These are phyloP conservation scores for Phalera bucephala DNA, from an alignment of 2,888 invertebrate genomes.

Conservation along the genomic window DNA sequence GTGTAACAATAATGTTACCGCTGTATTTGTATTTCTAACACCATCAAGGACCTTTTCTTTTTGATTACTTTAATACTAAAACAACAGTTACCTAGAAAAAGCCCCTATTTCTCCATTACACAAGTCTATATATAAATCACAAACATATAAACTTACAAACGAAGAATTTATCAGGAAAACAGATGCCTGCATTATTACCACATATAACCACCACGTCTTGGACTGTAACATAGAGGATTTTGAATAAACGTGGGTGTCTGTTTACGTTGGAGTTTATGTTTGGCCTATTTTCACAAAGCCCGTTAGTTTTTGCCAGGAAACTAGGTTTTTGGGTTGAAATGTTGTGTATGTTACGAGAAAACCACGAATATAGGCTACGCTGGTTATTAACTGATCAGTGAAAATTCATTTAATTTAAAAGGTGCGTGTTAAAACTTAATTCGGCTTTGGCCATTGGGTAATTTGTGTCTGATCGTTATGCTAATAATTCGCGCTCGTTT, in stretches of 20 bases:
- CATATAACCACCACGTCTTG: constrained; percentile 8
- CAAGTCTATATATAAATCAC: constrained; percentile 9
- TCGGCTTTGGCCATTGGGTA: too few relatives aligned
- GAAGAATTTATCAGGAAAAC: constrained; percentile 15
- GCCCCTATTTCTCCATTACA: constrained; percentile 12
- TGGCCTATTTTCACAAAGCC: constrained; percentile 12
- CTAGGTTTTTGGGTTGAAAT: constrained; percentile 60
- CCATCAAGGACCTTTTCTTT: background rate
- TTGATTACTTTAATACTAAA: background rate
- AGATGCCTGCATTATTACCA: constrained; percentile 10
- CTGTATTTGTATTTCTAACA: background rate
- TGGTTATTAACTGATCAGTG: too few relatives aligned
- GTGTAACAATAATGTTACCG: too few relatives aligned
- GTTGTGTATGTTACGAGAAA: constrained; percentile 30
- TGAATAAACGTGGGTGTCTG: background rate
- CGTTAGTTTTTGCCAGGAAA: constrained; percentile 29
- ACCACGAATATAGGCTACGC: constrained; percentile 31
- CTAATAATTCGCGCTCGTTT: too few relatives aligned
- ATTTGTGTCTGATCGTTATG: too few relatives aligned
- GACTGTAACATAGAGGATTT: background rate
- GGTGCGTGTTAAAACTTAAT: too few relatives aligned
- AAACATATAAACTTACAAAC: constrained; percentile 13
- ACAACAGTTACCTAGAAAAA: background rate
- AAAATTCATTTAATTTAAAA: too few relatives aligned
- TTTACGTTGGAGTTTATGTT: constrained; percentile 15